Evolutionary conservation across 1,140 invertebrate species (phyloP).

Genomic region (Laupala kohalensis): DNA sequence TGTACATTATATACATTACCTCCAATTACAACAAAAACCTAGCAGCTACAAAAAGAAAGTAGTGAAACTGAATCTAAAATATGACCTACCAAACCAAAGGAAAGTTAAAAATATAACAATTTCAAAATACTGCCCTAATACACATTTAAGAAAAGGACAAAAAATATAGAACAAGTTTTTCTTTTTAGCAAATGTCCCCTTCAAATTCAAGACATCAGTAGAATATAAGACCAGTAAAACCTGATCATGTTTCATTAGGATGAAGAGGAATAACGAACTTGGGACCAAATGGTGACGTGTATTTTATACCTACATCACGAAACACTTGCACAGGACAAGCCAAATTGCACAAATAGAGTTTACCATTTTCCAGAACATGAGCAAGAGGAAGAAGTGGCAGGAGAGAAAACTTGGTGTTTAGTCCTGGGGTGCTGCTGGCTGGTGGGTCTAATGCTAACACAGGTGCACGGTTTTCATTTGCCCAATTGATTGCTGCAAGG

Average conservation of each 20-base stretch:
- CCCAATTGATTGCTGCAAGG: slow-evolving; percentile 42
- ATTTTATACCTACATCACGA: slow-evolving; percentile 59
- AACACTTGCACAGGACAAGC: slow-evolving; percentile 67
- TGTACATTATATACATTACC: no score
- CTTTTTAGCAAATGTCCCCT: no score
- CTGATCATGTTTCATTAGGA: slow-evolving; percentile 23
- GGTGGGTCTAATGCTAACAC: slow-evolving; percentile 72
- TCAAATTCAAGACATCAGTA: no score
- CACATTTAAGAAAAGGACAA: no score
- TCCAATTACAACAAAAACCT: no score
- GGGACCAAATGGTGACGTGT: slow-evolving; percentile 76
- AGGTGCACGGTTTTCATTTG: slow-evolving; percentile 55
- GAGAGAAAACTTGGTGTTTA: slow-evolving; percentile 60
- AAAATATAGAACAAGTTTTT: no score
- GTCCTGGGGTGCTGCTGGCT: slow-evolving; percentile 44
- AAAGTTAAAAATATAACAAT: no score
- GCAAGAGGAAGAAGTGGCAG: slow-evolving; percentile 60
- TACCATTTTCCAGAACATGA: slow-evolving; percentile 53
- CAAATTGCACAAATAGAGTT: slow-evolving; percentile 76
- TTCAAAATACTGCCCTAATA: no score
- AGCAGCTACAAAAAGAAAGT: no score
- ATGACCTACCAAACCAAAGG: no score
- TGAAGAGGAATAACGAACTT: slow-evolving; percentile 78
- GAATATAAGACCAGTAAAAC: no score
- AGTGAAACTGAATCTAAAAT: no score